Conservation (phyloP, 2,888 invertebrate species). For the Hyposoter didymator region DNA sequence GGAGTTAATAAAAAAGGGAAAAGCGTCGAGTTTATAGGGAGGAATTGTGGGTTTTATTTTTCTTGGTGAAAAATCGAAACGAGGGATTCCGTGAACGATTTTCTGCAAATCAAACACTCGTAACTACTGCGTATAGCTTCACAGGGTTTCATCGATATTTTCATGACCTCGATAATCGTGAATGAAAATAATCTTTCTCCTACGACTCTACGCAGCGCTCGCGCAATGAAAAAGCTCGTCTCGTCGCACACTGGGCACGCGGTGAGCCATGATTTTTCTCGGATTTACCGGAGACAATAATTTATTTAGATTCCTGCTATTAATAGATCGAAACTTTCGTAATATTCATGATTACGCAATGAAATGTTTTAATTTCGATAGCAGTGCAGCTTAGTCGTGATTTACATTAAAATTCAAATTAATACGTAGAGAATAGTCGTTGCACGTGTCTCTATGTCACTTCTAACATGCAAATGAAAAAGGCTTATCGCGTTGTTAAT, state of each 20-base stretch:
- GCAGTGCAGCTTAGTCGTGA: background rate
- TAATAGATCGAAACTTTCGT: background rate
- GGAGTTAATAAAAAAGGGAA: constrained; percentile 14
- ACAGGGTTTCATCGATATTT: constrained; percentile 50
- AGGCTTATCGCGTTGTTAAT: constrained; percentile 48
- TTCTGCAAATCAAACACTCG: background rate
- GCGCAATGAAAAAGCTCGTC: constrained; percentile 31
- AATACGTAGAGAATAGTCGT: constrained; percentile 22
- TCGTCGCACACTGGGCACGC: constrained; percentile 11
- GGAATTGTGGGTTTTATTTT: background rate
- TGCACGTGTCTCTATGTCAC: constrained; percentile 32
- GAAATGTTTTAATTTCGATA: constrained; percentile 2
- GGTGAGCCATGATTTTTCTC: constrained; percentile 1
- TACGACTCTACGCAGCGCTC: background rate
- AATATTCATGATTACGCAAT: background rate
- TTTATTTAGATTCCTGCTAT: background rate
- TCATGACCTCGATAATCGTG: constrained; percentile 24
- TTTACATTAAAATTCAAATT: constrained; percentile 18
- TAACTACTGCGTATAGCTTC: background rate
- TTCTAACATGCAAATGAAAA: constrained; percentile 5
- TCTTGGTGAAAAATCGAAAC: constrained; percentile 17
- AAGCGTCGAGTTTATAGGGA: constrained; percentile 15
- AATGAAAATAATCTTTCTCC: constrained; percentile 50
- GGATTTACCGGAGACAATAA: constrained; percentile 21
- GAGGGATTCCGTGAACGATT: constrained; percentile 43